Evolutionary conservation across 1,140 invertebrate genomes (phyloP).

Genomic region (Paracyclopina nana): DNA sequence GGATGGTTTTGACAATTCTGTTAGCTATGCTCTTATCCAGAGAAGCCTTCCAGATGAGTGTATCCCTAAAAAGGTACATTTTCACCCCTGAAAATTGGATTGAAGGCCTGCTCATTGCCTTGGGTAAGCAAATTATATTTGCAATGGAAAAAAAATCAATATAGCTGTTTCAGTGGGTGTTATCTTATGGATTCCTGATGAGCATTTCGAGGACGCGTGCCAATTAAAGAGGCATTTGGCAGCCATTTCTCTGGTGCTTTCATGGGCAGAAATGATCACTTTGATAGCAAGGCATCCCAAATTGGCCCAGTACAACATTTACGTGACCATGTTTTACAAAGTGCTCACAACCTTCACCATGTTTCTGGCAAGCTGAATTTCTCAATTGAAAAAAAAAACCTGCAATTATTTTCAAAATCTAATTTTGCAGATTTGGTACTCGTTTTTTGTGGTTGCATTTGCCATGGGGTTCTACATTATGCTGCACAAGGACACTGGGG

Average conservation of each 20-base stretch:
- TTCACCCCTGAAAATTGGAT: constrained; percentile 11
- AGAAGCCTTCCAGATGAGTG: constrained; percentile 5
- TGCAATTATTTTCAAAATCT: too few species aligned
- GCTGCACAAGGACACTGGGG: constrained; percentile 19
- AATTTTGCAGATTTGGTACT: constrained; percentile 21
- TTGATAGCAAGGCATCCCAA: constrained; percentile 48
- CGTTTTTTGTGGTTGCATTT: constrained; percentile 23
- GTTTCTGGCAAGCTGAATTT: too few species aligned
- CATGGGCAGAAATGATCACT: constrained; percentile 50
- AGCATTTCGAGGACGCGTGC: not conserved
- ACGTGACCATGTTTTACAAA: constrained; percentile 23
- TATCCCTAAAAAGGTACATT: constrained; percentile 11
- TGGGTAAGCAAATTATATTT: too few species aligned
- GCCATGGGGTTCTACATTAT: constrained; percentile 24
- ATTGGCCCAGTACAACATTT: constrained; percentile 32
- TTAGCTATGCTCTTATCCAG: not conserved
- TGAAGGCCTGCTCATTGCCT: constrained; percentile 1
- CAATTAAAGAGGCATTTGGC: constrained; percentile 24
- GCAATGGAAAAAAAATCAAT: not conserved
- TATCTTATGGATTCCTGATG: constrained; percentile 3
- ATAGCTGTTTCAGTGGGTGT: constrained; percentile 2
- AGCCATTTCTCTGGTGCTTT: constrained; percentile 45
- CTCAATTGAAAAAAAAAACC: too few species aligned
- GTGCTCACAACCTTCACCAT: constrained; percentile 22
- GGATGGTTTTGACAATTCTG: constrained; percentile 3